phyloP scores from a whole-genome alignment of 2,113 vertebrate species.

The Albula glossodonta region DNA sequence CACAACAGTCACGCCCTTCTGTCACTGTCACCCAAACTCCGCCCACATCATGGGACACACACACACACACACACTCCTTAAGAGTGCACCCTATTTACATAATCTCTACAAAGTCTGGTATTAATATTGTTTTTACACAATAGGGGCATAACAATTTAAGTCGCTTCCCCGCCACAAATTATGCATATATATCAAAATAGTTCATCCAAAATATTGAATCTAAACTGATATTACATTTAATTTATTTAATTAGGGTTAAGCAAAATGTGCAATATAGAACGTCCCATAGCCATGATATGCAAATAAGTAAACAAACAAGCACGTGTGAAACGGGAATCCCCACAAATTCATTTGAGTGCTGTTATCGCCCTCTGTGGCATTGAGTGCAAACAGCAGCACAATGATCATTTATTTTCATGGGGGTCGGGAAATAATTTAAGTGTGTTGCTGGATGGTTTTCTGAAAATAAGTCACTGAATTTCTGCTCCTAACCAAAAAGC shows the following conservation, averaged over 20 bases:
- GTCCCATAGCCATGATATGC: neutral
- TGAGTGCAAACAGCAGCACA: neutral
- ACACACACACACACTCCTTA: no score
- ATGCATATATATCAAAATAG: no score
- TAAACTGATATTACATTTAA: neutral
- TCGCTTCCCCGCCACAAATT: no score
- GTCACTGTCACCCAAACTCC: slow-evolving; percentile 40
- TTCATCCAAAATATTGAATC: no score
- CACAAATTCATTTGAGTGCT: neutral
- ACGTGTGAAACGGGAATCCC: neutral
- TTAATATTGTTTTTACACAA: no score
- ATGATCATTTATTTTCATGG: neutral
- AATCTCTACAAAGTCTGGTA: neutral
- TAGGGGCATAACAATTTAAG: no score
- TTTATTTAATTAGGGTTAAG: neutral
- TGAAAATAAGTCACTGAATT: no score
- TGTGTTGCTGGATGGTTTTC: neutral
- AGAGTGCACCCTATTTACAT: neutral
- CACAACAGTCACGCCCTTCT: slow-evolving; percentile 47
- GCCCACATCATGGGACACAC: slow-evolving; percentile 37
- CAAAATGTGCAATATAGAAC: neutral
- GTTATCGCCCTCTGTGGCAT: neutral
- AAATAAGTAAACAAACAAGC: neutral
- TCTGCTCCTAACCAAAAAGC: no score
- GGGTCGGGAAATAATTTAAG: no score